phyloP scores from a whole-genome alignment of 2,113 vertebrate species.

The Hippocampus zosterae region DNA sequence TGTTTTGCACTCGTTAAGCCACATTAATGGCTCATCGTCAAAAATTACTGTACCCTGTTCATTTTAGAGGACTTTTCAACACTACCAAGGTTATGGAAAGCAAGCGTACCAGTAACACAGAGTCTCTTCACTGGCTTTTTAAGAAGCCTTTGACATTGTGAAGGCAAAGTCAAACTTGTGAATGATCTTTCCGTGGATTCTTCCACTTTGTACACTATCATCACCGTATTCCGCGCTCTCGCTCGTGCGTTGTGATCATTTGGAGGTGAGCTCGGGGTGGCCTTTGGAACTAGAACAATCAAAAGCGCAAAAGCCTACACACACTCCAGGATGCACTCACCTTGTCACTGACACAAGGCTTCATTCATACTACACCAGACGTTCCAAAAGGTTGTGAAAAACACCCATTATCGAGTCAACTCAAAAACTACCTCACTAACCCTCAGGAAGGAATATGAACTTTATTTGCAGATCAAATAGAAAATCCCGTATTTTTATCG shows the following conservation, averaged over 20 bases:
- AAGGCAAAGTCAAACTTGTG: conserved; percentile 17
- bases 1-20: neutral
- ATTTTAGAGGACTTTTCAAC: neutral
- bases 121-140: neutral
- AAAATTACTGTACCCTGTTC: neutral
- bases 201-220: neutral
- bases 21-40: neutral
- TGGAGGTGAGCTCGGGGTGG: conserved; percentile 24
- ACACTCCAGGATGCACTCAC: neutral
- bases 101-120: neutral
- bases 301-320: conserved; percentile 12
- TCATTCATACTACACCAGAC: neutral
- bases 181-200: neutral
- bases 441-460: too few relatives aligned
- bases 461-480: too few relatives aligned
- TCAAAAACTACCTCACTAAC: too few relatives aligned
- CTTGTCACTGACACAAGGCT: conserved; percentile 12
- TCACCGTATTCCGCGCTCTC: conserved; percentile 8
- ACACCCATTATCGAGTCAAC: neutral
- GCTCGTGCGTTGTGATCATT: conserved; percentile 11
- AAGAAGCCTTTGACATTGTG: conserved; percentile 13
- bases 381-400: neutral
- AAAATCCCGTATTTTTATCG: too few relatives aligned
- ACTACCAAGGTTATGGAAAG: neutral
- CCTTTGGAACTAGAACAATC: conserved; percentile 18